Base-by-base conservation (phyloP, 1,140 invertebrate genomes). In the Eupristina koningsbergeri region DNA sequence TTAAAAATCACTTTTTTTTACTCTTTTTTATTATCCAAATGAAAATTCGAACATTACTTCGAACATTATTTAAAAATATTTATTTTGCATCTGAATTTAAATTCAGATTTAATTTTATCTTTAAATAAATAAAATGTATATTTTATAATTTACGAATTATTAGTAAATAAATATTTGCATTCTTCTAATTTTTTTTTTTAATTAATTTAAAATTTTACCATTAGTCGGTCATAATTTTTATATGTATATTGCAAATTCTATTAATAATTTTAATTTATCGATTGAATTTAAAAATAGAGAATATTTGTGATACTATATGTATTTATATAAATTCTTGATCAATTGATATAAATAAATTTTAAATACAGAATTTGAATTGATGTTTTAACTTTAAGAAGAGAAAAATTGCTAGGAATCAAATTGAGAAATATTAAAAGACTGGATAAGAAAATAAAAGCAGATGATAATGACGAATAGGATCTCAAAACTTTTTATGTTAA, bases 401-500 rank as follows among this genome's bases (percentile, higher is more conserved):
- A 71, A 74, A 74, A 58, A 31, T 26, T 58, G 26, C 36, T 6
- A 47, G 69, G 36, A 69, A 31, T 22, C n/a, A 63, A 81, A 61
- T 74, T 74, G 50, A 61, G 36, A 73, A 22, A 47, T 26, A 29
- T 3, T 36, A 2, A 13, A 5, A 36, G 15, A 41, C 22, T 39
- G 26, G 41, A 81, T 61, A 80, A 86, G 41, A 41, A 39, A 31
- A 63, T 80, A 67, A 77, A 87, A 53, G 84, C 85, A 86, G 83
- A 17, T 22, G 67, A 36, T 34, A 31, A 11, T 5, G 36, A 29
- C 3, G 22, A 36, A 9, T 19, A 8, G 86, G 87, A 86, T 90
- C 91, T 92, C 90, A 89, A 92, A 91, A 92, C 92, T 90, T 92
- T 92, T 92, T 92, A 92, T 92, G 91, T 89, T 89, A 88, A 89